Base-by-base conservation (phyloP, 2,797 vertebrate species). In the Enteromius argenteus region DNA sequence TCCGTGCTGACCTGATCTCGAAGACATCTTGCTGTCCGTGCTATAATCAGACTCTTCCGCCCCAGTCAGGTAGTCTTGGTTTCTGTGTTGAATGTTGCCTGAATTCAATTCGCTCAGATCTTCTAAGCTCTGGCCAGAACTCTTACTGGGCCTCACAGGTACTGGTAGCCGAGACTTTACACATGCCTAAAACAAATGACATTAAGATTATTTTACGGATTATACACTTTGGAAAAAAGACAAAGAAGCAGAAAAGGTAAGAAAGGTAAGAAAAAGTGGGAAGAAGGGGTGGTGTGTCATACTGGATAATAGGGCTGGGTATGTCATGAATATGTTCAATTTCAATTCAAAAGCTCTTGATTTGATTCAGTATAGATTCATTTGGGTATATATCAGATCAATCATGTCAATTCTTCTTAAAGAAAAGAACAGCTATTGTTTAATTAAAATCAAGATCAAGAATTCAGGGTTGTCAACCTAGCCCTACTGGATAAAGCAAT, bases 131-230 rank as follows among this genome's bases (percentile, higher is more conserved):
- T 79, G 73, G 30, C 80, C 80, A 44, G 83, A 30, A 27, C 80
- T 80, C 17, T 83, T 89, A 66, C 87, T 90, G 9, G 90, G 77
- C 68, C 92, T 96, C 19, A 96, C 39, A 10, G 91, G 95, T 87
- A 99, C 77, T 0, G 97, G 97, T 68, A 99, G 91, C 51, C 95
- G 94, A 13, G 97, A 99, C 88, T 87, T 97, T 85, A 90, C 91
- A 39, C 85, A 81, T 17, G 87, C 87, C 96, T 97, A 78, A 35
- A 91, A 89, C 19, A 71, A 32, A 56, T 88, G 83, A 86, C 17
- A 51, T 23, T 30, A 14, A 13, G 23, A 62, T 62, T 21, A 44
- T 42, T 23, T 35, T 32, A 66, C 6, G 2, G 9, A 35, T 58
- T 13, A 53, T 39, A 75, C 9, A 62, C 39, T 81, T 81, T 17